Evolutionary conservation across 2,888 invertebrate genomes (phyloP).

Genomic region (Acanthopleura granulata): DNA sequence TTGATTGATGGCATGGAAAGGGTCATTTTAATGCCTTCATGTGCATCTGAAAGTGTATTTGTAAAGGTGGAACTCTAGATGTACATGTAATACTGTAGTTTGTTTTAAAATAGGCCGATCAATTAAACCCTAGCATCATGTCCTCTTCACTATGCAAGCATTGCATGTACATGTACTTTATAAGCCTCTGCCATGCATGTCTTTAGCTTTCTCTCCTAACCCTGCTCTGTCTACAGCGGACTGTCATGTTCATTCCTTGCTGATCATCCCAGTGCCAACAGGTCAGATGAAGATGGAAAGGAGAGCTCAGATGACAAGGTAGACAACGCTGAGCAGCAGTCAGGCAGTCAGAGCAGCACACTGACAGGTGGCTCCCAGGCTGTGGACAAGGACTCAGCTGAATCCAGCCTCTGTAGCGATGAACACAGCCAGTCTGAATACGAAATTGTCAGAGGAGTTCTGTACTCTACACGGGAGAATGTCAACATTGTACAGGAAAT

Average conservation of each 20-base stretch:
- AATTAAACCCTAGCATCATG: not conserved
- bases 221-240: slow-evolving; percentile 16
- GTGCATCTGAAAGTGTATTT: too few species aligned
- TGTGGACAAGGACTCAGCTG: slow-evolving; percentile 57
- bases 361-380: slow-evolving; percentile 53
- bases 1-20: too few species aligned
- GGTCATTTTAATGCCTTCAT: too few species aligned
- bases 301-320: slow-evolving; percentile 35
- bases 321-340: slow-evolving; percentile 31
- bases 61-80: too few species aligned
- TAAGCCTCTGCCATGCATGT: too few species aligned
- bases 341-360: slow-evolving; percentile 57
- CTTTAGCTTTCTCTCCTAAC: not conserved
- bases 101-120: too few species aligned
- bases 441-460: slow-evolving; percentile 84
- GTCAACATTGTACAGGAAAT: slow-evolving; percentile 95
- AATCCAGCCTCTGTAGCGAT: slow-evolving; percentile 53
- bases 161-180: too few species aligned
- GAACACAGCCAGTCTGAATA: slow-evolving; percentile 59
- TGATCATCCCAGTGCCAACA: not conserved
- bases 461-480: slow-evolving; percentile 89
- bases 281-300: slow-evolving; percentile 30
- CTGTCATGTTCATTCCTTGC: slow-evolving; percentile 18
- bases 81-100: too few species aligned
- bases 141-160: not conserved